Evolutionary conservation across 2,113 vertebrate genomes (phyloP).

Genomic region (Dromiciops gliroides): DNA sequence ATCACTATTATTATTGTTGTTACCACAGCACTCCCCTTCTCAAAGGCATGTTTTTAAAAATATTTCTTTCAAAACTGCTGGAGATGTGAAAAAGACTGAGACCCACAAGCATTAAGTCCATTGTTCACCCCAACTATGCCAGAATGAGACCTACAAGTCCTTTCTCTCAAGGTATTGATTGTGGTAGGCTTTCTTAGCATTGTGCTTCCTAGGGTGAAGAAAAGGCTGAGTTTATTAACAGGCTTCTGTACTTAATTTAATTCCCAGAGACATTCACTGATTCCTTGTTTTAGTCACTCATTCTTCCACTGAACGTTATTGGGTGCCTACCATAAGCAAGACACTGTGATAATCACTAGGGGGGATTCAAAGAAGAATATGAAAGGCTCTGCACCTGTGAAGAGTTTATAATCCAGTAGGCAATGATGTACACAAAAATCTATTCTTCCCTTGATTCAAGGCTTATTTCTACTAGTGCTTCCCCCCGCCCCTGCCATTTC

Average conservation of each 20-base stretch:
- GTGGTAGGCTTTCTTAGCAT: neutral
- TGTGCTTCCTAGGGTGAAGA: neutral
- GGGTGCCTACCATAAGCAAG: neutral
- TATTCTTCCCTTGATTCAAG: neutral
- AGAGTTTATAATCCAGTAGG: neutral
- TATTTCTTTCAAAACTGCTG: neutral
- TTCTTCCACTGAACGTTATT: neutral
- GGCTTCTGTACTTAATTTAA: neutral
- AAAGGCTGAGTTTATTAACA: neutral
- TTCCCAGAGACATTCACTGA: neutral
- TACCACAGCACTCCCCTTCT: neutral
- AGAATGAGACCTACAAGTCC: neutral
- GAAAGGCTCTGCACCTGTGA: neutral
- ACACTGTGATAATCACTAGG: neutral
- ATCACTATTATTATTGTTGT: neutral
- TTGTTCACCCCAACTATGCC: constrained; percentile 2
- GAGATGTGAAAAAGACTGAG: neutral
- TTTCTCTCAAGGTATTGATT: neutral
- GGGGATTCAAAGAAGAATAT: neutral
- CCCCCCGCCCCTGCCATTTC: neutral
- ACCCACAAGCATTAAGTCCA: neutral
- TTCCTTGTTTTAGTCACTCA: neutral
- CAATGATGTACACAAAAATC: neutral
- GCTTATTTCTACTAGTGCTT: neutral
- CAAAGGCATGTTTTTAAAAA: neutral